Base-by-base conservation (phyloP, 2,797 vertebrate genomes). In the Myotis daubentonii region DNA sequence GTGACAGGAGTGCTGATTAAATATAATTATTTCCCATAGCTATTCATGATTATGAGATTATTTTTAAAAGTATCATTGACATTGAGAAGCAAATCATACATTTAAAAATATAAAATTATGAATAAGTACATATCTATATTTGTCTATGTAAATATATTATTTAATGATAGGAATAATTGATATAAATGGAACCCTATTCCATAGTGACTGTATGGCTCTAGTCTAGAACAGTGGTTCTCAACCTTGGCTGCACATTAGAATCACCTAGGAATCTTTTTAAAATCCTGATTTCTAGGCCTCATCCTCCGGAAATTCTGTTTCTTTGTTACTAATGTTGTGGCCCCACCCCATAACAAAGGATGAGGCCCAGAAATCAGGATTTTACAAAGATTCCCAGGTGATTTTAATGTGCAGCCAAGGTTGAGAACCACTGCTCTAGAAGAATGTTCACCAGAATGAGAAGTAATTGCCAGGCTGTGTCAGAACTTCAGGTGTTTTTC, bases 151-250 rank as follows among this genome's bases (percentile, higher is more conserved):
- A 92, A 71, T 62, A 41, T 22, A 60, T 93, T 72, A 94, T 87
- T 89, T 90, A 95, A 90, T 88, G 95, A 86, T 70, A 91, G 84
- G 33, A 72, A 66, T 88, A 89, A 47, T 93, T 75, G 89, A 44
- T 60, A 51, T 87, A 87, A 70, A 60, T 47, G 28, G 38, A 81
- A 79, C 60, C 10, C 76, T 70, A 74, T 65, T 87, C 36, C 72
- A 53, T 23, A 41, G 11, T 68, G 6, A 51, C 1, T 51, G 0
- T 33, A 55, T n/a, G 86, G 15, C 38, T 88, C 19, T 81, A 71
- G 38, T 44, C 9, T 44, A 44, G 44, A 44, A 11, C 44, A 44
- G 10, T 44, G 44, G 44, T 44, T 44, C 44, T 10, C 44, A 44
- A 44, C 44, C 44, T 44, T 44, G 44, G 44, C 44, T 44, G 44